Conservation (phyloP, 30 jellyfish, hydroid and myxozoan species). For the Hydractinia symbiolongicarpus region DNA sequence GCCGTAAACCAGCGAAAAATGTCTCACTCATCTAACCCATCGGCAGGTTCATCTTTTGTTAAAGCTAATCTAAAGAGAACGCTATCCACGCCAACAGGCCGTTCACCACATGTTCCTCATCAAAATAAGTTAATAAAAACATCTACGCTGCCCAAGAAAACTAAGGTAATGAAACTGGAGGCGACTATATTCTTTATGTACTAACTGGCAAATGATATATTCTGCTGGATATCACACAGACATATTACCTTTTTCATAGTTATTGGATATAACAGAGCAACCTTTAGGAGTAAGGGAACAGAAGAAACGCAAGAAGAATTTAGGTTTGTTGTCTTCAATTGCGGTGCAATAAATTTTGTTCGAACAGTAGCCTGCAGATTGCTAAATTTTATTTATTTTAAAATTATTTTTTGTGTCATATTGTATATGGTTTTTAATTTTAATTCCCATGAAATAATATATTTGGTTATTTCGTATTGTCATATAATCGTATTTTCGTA, state of each 20-base stretch:
- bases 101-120: slow-evolving; percentile 33
- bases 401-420: too few relatives aligned
- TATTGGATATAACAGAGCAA: slow-evolving; percentile 85
- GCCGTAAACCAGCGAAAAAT: slow-evolving; percentile 55
- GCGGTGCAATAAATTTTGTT: neutral
- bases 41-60: slow-evolving; percentile 2
- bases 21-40: slow-evolving; percentile 14
- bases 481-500: too few relatives aligned
- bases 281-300: slow-evolving; percentile 92
- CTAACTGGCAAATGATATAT: neutral
- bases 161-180: slow-evolving; percentile 49
- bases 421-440: too few relatives aligned
- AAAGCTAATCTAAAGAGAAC: slow-evolving; percentile 28
- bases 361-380: neutral
- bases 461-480: too few relatives aligned
- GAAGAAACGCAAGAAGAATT: slow-evolving; percentile 65
- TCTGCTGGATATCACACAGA: neutral
- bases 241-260: slow-evolving; percentile 26
- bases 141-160: slow-evolving; percentile 61
- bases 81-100: slow-evolving; percentile 14
- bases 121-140: slow-evolving; percentile 42
- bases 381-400: too few relatives aligned
- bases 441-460: too few relatives aligned
- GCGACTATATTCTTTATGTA: too few relatives aligned
- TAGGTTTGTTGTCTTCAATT: slow-evolving; percentile 35